Conservation (phyloP, 2,797 vertebrate genomes). For the Dromococcyx pavoninus region DNA sequence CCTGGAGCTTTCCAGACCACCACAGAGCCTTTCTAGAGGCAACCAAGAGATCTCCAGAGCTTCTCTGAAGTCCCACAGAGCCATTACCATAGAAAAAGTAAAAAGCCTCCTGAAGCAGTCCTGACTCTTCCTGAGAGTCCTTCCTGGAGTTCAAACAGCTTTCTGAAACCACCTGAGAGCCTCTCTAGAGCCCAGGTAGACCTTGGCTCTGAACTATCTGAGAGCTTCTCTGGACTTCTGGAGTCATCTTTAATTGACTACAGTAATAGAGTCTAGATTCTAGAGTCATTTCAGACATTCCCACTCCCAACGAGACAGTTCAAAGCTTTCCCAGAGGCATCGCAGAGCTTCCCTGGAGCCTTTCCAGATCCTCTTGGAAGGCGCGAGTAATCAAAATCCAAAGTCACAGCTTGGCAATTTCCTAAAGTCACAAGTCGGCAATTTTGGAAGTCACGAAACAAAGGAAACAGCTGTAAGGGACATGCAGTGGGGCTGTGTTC, state of each 20-base stretch:
- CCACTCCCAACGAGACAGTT: neutral
- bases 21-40: too few species aligned
- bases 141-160: neutral
- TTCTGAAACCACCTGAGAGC: neutral
- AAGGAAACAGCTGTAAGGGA: conserved; percentile 21
- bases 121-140: too few species aligned
- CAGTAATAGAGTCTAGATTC: neutral
- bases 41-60: too few species aligned
- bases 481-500: neutral
- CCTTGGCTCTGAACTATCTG: neutral
- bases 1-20: too few species aligned
- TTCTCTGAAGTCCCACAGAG: too few species aligned
- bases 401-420: neutral
- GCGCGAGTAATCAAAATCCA: neutral
- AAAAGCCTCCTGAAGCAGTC: too few species aligned
- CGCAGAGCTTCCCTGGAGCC: neutral
- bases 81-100: too few species aligned
- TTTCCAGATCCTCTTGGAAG: neutral
- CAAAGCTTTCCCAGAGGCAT: neutral
- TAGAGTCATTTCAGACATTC: neutral
- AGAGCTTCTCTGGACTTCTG: neutral
- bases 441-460: neutral
- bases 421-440: neutral
- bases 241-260: neutral
- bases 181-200: neutral